phyloP scores from a whole-genome alignment of 1,140 invertebrate genomes.

The Achroia grisella region DNA sequence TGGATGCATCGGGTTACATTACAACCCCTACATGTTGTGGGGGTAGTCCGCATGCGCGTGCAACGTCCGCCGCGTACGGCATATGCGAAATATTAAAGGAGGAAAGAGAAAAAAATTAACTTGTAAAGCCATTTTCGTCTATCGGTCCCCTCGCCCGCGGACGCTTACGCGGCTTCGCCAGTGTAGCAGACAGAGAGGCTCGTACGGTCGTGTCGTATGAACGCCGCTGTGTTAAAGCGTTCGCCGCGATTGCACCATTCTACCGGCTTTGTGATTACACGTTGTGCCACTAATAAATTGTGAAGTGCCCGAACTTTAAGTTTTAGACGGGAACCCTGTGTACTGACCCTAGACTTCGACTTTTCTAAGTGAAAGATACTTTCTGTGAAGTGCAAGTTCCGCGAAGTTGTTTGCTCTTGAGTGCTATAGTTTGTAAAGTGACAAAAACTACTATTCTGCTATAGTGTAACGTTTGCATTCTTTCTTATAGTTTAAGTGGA shows the following conservation, averaged over 20 bases:
- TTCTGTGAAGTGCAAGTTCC: conserved; percentile 34
- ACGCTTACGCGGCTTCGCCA: conserved; percentile 24
- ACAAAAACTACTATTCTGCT: conserved; percentile 19
- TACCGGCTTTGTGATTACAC: conserved; percentile 38
- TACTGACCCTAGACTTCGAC: conserved; percentile 12
- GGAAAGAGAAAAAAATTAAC: conserved; percentile 73
- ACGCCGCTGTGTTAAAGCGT: conserved; percentile 21
- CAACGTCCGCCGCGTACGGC: conserved; percentile 57
- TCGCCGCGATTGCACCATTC: conserved; percentile 25
- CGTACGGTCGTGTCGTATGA: conserved; percentile 33
- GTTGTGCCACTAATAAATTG: conserved; percentile 36
- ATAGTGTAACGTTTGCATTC: conserved; percentile 11
- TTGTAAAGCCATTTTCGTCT: conserved; percentile 73
- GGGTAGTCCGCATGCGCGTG: conserved; percentile 65
- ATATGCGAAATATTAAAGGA: conserved; percentile 73
- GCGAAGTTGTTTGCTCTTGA: conserved; percentile 16
- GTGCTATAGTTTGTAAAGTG: conserved; percentile 22
- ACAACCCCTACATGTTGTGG: conserved; percentile 51
- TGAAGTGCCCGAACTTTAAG: conserved; percentile 22
- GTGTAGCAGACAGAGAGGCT: conserved; percentile 36
- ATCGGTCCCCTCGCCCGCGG: conserved; percentile 53
- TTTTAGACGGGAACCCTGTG: conserved; percentile 15
- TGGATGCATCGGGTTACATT: conserved; percentile 63
- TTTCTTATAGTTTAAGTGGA: neutral
- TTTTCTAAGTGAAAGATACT: conserved; percentile 19